These are phyloP conservation scores for Ciconia boyciana DNA, from an alignment of 2,113 vertebrate genomes.

Conservation along the genomic window DNA sequence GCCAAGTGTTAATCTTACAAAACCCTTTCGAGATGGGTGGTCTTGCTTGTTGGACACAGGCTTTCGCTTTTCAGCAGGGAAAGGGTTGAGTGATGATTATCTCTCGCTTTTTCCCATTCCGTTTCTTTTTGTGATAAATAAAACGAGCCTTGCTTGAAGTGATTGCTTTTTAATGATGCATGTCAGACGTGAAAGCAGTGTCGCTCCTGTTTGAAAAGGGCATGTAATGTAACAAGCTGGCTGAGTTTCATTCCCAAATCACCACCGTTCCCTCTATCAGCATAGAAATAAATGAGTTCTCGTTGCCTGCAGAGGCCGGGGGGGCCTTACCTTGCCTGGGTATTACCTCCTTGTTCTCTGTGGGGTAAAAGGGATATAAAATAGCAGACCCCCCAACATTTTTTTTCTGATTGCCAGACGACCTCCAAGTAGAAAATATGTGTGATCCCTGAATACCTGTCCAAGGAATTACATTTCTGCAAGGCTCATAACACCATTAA, in stretches of 20 bases:
- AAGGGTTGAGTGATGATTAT: slow-evolving; percentile 58
- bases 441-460: slow-evolving; percentile 2
- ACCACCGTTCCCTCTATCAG: slow-evolving; percentile 19
- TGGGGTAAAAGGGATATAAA: slow-evolving; percentile 16
- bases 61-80: slow-evolving; percentile 26
- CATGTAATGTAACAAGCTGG: slow-evolving; percentile 40
- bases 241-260: slow-evolving; percentile 45
- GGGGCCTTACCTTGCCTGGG: neutral
- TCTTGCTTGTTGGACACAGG: slow-evolving; percentile 20
- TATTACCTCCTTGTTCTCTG: slow-evolving; percentile 45
- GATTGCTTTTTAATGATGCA: slow-evolving; percentile 62
- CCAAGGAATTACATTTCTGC: slow-evolving; percentile 1
- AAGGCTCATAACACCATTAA: neutral
- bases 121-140: slow-evolving; percentile 33
- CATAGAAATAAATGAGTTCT: slow-evolving; percentile 33
- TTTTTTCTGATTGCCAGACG: neutral
- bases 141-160: slow-evolving; percentile 22
- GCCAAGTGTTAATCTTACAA: slow-evolving; percentile 9
- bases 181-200: slow-evolving; percentile 39
- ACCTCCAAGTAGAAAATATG: slow-evolving; percentile 28
- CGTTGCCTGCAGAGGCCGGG: neutral
- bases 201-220: slow-evolving; percentile 28
- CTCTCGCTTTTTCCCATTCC: slow-evolving; percentile 40
- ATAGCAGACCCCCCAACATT: neutral
- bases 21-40: slow-evolving; percentile 43